Percentiles rank a stretch among this genome's conserved stretches.
Evolutionary conservation across 2,113 vertebrate species (phyloP).

Genomic region (Caracal caracal): DNA sequence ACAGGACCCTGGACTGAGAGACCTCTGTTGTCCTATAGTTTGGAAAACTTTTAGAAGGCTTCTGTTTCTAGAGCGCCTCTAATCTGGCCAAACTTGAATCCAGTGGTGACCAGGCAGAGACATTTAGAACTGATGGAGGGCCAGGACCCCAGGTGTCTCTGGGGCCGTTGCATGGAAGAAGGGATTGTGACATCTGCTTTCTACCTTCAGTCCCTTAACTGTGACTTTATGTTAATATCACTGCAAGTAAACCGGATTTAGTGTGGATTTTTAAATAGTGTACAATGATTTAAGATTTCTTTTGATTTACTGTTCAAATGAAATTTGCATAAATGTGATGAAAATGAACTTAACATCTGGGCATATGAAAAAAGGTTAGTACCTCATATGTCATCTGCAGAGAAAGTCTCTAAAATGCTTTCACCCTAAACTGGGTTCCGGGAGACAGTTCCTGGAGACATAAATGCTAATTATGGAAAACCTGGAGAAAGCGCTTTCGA

Average conservation of each 20-base stretch:
- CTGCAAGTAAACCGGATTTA: constrained; percentile 79
- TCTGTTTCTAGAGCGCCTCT: constrained; percentile 64
- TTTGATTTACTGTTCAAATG: constrained; percentile 83
- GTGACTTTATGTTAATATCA: constrained; percentile 79
- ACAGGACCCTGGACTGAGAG: not conserved
- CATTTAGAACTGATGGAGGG: not conserved
- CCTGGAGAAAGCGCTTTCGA: constrained; percentile 70
- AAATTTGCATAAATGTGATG: constrained; percentile 81
- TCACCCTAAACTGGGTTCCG: constrained; percentile 73
- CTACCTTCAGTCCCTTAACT: constrained; percentile 68
- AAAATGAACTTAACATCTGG: constrained; percentile 82
- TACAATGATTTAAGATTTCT: constrained; percentile 83
- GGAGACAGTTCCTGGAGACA: constrained; percentile 78
- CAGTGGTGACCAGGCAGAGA: not conserved
- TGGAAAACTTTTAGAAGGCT: constrained; percentile 70
- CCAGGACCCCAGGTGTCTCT: constrained; percentile 49
- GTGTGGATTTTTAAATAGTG: constrained; percentile 77
- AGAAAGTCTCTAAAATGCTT: constrained; percentile 75
- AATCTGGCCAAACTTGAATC: constrained; percentile 65
- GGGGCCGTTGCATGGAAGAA: constrained; percentile 42
- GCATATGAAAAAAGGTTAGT: constrained; percentile 82
- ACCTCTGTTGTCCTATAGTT: constrained; percentile 68
- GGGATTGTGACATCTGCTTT: constrained; percentile 63
- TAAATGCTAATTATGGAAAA: constrained; percentile 76
- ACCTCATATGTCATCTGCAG: constrained; percentile 75